Base-by-base conservation (phyloP, 2,113 vertebrate species). In the Apodemus sylvaticus region DNA sequence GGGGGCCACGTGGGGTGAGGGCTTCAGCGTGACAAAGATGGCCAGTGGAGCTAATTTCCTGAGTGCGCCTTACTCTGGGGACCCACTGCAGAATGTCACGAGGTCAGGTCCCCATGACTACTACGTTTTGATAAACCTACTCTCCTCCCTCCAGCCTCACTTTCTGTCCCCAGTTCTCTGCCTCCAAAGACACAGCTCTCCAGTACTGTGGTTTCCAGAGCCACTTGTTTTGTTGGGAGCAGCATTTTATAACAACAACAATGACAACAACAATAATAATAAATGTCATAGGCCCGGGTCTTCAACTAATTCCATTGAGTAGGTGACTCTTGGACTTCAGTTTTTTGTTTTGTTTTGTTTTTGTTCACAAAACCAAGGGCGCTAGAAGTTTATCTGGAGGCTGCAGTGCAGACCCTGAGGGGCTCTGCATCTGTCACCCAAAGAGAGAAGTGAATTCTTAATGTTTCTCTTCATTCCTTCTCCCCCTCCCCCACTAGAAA, bases 41-140 rank as follows among this genome's bases (percentile, higher is more conserved):
- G 91, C 58, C 94, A 74, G 89, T 71, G 88, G 93, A 90, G 96
- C 92, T 91, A 62, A 96, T 97, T 97, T 98, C 93, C 19, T 45
- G 82, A 95, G 0, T 73, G 87, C n/a, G 16, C 78, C 79, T 89
- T 83, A 82, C 96, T 86, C 77, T n/a, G 39, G 62, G 73, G 91
- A 94, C 76, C 60, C 6, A 92, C 90, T 87, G 55, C 53, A 91
- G 83, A 93, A 97, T 60, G 89, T 58, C 70, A 97, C 64, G 24
- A 58, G 74, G 55, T 91, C n/a, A 3, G 5, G 70, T 45, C 42
- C 39, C 81, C 53, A 4, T 6, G 74, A 53, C 91, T 79, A 60
- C 85, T 31, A 42, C 86, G 62, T n/a, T 55, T 42, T 64, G 62
- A 48, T 24, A 48, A 60, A 60, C 74, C 68, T 12, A 45, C 86